phyloP scores from a whole-genome alignment of 2,113 vertebrate species.

The Mormoops blainvillei region DNA sequence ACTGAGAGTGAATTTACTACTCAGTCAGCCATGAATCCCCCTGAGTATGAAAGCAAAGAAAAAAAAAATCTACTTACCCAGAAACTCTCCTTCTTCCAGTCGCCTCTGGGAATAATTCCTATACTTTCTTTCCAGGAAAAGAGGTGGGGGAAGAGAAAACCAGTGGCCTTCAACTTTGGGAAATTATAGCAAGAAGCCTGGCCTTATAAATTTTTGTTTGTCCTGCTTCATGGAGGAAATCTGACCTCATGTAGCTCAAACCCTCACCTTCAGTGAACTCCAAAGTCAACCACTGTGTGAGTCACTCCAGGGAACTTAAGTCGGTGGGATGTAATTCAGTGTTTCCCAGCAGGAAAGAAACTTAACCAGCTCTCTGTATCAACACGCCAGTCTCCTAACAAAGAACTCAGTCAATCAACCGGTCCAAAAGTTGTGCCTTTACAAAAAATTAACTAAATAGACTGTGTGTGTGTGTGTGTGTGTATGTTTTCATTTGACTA shows the following conservation, averaged over 20 bases:
- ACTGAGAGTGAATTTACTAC: constrained; percentile 49
- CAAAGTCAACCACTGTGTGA: constrained; percentile 39
- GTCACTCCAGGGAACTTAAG: constrained; percentile 40
- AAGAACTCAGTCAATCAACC: constrained; percentile 52
- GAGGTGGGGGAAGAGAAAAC: not conserved
- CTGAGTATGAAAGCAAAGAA: not conserved
- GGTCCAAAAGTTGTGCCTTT: constrained; percentile 26
- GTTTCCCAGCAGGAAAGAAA: constrained; percentile 64
- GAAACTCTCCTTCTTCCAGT: constrained; percentile 23
- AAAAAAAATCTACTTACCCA: not conserved
- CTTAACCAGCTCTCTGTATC: constrained; percentile 34
- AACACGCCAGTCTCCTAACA: constrained; percentile 33
- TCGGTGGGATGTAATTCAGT: constrained; percentile 56
- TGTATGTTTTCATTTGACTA: not conserved
- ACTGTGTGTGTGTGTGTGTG: not conserved
- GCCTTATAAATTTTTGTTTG: constrained; percentile 52
- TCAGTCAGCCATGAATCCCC: constrained; percentile 23
- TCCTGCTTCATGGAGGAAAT: constrained; percentile 27
- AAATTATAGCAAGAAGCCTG: not conserved
- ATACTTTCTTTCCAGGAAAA: constrained; percentile 39
- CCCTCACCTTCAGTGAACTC: constrained; percentile 41
- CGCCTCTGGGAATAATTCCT: constrained; percentile 13
- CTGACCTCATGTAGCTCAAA: constrained; percentile 36
- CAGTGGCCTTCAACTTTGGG: not conserved
- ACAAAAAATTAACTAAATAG: not conserved